phyloP scores from a whole-genome alignment of 2,113 vertebrate species.

The Pseudonaja textilis region DNA sequence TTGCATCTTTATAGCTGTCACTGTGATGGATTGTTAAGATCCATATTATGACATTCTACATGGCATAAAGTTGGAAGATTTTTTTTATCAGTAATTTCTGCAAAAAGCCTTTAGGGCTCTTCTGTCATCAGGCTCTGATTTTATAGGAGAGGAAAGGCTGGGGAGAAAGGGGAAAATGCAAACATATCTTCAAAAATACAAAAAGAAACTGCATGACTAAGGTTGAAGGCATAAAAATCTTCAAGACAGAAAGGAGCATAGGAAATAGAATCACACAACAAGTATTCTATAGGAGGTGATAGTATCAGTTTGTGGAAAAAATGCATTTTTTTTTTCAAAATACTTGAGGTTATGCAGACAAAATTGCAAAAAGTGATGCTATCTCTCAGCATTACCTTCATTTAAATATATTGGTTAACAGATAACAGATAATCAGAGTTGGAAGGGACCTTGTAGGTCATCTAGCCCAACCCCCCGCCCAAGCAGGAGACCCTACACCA shows the following conservation, averaged over 20 bases:
- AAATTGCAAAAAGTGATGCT: neutral
- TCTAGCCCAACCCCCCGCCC: too few species aligned
- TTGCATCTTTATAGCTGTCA: neutral
- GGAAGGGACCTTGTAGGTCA: too few species aligned
- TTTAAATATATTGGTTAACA: neutral
- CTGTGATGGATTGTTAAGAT: constrained; percentile 14
- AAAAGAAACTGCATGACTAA: neutral
- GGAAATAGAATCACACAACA: neutral
- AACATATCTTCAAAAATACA: constrained; percentile 13
- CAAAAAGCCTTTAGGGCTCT: neutral
- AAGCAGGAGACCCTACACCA: too few species aligned
- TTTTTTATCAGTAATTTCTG: constrained; percentile 21
- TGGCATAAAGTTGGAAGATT: constrained; percentile 4
- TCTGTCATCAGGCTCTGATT: constrained; percentile 5
- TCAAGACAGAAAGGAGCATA: neutral
- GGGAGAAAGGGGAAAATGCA: constrained; percentile 4
- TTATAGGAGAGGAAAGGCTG: neutral
- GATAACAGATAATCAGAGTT: too few species aligned
- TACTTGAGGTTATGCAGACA: neutral
- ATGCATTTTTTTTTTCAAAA: neutral
- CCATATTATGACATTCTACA: constrained; percentile 24
- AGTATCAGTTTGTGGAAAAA: neutral
- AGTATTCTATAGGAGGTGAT: neutral
- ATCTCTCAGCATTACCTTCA: neutral
- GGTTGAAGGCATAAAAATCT: neutral